phyloP scores from a whole-genome alignment of 2,113 vertebrate genomes.

The Pithys albifrons region DNA sequence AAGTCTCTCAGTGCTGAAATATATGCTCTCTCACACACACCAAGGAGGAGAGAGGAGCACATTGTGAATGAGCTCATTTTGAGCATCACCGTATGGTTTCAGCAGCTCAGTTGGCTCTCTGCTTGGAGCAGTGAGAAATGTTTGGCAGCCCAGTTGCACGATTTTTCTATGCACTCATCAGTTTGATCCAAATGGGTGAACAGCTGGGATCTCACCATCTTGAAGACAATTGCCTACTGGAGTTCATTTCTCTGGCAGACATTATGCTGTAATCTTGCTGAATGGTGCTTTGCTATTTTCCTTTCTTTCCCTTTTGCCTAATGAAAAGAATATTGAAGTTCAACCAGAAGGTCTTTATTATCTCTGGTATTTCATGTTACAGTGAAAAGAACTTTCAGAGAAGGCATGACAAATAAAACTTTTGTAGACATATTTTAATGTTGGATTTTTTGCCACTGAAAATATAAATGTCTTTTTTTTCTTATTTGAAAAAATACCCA shows the following conservation, averaged over 20 bases:
- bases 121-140: constrained; percentile 25
- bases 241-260: constrained; percentile 49
- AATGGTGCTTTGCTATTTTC: constrained; percentile 3
- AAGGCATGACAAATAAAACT: neutral
- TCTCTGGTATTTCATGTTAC: neutral
- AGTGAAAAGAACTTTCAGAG: neutral
- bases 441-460: neutral
- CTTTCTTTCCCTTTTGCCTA: neutral
- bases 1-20: constrained; percentile 43
- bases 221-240: constrained; percentile 27
- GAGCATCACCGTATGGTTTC: constrained; percentile 54
- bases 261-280: neutral
- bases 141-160: constrained; percentile 36
- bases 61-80: constrained; percentile 11
- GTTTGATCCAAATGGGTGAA: constrained; percentile 64
- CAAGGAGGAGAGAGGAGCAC: neutral
- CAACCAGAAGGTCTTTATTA: neutral
- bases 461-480: neutral
- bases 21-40: neutral
- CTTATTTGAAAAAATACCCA: neutral
- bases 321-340: constrained; percentile 8
- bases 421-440: neutral
- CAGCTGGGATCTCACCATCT: constrained; percentile 62
- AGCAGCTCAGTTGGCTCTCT: constrained; percentile 16
- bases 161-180: constrained; percentile 41